Evolutionary conservation across 1,140 invertebrate genomes (phyloP), one percentile per base, ranked within the genome.

Genomic region (Bombus cullumanus): DNA sequence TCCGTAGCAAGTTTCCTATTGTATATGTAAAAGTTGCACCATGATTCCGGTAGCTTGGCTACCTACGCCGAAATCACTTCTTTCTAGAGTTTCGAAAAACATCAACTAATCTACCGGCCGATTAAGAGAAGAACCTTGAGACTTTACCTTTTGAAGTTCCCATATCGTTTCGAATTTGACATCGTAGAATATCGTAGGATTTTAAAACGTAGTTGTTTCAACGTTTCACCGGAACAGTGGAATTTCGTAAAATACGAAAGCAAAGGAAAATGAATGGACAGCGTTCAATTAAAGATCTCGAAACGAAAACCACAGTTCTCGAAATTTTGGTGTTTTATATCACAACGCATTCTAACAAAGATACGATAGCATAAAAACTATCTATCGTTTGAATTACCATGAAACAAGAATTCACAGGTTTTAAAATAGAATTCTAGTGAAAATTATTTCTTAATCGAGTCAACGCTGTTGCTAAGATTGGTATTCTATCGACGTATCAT

Each of bases 21-120:
- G 37, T 71, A 75, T 86, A 89, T 73, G 83, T 69, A 83, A 83
- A 81, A 88, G 76, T 83, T 68, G 59, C 53, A 41, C 74, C 37
- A 31, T 41, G 75, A 37, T 25, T 80, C 76, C 83, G 66, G 47
- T 15, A 47, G 6, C 66, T 31, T 22, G 25, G 25, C 10, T 25
- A 22, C 13, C 12, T 15, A 64, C 37, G 18, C 37, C n/a, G 18
- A 34, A 76, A 76, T 76, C 74, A 25, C 31, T 37, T 13, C 34
- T n/a, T 3, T 25, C 5, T 6, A 34, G 1, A n/a, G 13, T 3
- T 10, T 43, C n/a, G 0, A 37, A 41, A 37, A 57, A 34, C 1
- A 12, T 53, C 43, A 18, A 15, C 72, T 25, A 34, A 53, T 53
- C 31, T 28, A 62, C n/a, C 43, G 22, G 31, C 57, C 64, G 47